A percentile compares a stretch with the other conserved stretches of the same genome.
These are phyloP conservation scores for Cephalopholis sonnerati DNA, from an alignment of 2,113 vertebrate species.

Conservation along the genomic window DNA sequence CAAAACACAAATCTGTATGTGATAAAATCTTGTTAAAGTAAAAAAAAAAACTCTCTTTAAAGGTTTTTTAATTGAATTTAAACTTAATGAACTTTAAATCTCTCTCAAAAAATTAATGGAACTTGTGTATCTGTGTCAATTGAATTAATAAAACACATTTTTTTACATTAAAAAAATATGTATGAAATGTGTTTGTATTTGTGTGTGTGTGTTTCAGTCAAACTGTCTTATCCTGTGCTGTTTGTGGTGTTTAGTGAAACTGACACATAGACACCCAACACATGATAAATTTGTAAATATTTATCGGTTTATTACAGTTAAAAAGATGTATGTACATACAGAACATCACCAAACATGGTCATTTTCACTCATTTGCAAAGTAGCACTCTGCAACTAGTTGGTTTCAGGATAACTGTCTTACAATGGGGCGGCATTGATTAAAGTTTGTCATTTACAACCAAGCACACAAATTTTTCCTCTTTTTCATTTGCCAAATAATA, in stretches of 20 bases:
- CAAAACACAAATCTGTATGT: not conserved
- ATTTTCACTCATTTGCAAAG: conserved; percentile 74
- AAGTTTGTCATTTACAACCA: conserved; percentile 71
- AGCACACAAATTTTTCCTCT: conserved; percentile 55
- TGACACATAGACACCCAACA: conserved; percentile 28
- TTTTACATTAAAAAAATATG: not conserved
- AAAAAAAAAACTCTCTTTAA: not conserved
- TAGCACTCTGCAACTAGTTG: conserved; percentile 66
- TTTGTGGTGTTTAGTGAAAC: too few species aligned
- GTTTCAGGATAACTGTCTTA: conserved; percentile 66
- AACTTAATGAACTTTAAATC: not conserved
- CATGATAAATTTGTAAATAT: conserved; percentile 77
- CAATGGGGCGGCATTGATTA: conserved; percentile 70
- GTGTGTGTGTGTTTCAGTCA: too few species aligned
- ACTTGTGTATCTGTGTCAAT: not conserved
- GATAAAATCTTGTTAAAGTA: not conserved
- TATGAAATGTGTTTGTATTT: too few species aligned
- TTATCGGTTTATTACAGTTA: conserved; percentile 84
- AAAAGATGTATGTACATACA: conserved; percentile 84
- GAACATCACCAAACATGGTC: conserved; percentile 78
- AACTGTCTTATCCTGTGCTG: too few species aligned
- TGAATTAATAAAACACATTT: not conserved
- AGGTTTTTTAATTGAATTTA: not conserved
- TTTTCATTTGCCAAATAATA: conserved; percentile 59
- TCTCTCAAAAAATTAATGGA: not conserved